Evolutionary conservation across 2,888 invertebrate species (phyloP).

Genomic region (Meghimatium bilineatum): DNA sequence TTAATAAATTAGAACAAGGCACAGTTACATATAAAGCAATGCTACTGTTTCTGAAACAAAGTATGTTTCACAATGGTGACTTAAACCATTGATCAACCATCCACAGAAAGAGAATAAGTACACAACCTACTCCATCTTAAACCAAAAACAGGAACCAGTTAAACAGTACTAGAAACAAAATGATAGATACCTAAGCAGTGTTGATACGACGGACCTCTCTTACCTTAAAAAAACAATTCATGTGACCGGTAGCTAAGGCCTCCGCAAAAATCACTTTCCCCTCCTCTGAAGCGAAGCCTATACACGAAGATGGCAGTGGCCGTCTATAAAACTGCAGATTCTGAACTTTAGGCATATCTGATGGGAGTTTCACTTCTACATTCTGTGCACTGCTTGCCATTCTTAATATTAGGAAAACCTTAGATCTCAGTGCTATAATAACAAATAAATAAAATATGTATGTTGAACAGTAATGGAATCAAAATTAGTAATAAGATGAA

Average conservation of each 20-base stretch:
- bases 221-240: slow-evolving; percentile 53
- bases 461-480: not conserved
- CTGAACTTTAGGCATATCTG: not conserved
- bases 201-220: too few relatives aligned
- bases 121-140: too few relatives aligned
- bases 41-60: too few relatives aligned
- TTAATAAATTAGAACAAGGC: too few relatives aligned
- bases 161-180: too few relatives aligned
- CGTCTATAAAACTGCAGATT: slow-evolving; percentile 67
- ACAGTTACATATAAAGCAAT: too few relatives aligned
- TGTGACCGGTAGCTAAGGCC: slow-evolving; percentile 70
- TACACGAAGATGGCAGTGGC: slow-evolving; percentile 72
- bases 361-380: not conserved
- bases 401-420: not conserved
- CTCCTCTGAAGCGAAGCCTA: slow-evolving; percentile 73
- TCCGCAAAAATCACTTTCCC: slow-evolving; percentile 75
- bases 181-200: too few relatives aligned
- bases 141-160: too few relatives aligned
- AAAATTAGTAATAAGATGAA: not conserved
- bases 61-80: too few relatives aligned
- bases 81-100: too few relatives aligned
- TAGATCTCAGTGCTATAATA: not conserved
- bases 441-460: not conserved
- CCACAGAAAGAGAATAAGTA: too few relatives aligned
- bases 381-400: slow-evolving; percentile 21